Base-by-base conservation (phyloP, 2,888 invertebrate species). In the Phanerotoma sp. region DNA sequence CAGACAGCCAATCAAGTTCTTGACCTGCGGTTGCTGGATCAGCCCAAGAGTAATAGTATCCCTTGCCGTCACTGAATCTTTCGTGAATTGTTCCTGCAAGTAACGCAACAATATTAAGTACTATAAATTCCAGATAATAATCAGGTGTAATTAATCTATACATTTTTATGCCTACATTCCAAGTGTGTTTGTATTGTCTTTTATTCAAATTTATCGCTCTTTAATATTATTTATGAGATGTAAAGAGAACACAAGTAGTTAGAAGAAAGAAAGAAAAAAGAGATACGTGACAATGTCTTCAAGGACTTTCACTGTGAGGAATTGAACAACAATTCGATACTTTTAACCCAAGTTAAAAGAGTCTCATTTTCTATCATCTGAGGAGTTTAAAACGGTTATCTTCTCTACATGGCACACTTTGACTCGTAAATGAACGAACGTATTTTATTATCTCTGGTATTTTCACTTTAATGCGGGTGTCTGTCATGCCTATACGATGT, bases 31-130 rank as follows among this genome's bases (percentile, higher is more conserved):
- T 83, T 18, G 85, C 83, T 4, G 86, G 87, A 71, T 92, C 91
- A 56, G 87, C 85, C 92, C 92, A 92, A 37, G 91, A 91, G 82
- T 91, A 93, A 81, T 90, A 91, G 77, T 93, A 93, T 46, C 91
- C 91, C 71, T 83, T 86, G 62, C 85, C 85, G 58, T 76, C 25
- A 7, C 7, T 74, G 60, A 73, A 73, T 18, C 71, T 73, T 53
- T 79, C 79, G 60, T 79, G 79, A 48, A 79, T 77, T 9, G 58
- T 67, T 65, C 79, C 79, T 79, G 52, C 32, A 66, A 69, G 44
- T 11, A 30, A 47, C 21, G 15, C 28, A 37, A 37, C 22, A 51
- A 28, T 32, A 7, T 21, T 16, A 28, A 44, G 38, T 20, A 32
- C 15, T 25, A 9, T 16, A 1, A 49, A 13, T 5, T 30, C n/a